Percentiles rank a stretch among this genome's conserved stretches.
These are phyloP conservation scores for Achroia grisella DNA, from an alignment of 1,140 invertebrate species.

Conservation along the genomic window DNA sequence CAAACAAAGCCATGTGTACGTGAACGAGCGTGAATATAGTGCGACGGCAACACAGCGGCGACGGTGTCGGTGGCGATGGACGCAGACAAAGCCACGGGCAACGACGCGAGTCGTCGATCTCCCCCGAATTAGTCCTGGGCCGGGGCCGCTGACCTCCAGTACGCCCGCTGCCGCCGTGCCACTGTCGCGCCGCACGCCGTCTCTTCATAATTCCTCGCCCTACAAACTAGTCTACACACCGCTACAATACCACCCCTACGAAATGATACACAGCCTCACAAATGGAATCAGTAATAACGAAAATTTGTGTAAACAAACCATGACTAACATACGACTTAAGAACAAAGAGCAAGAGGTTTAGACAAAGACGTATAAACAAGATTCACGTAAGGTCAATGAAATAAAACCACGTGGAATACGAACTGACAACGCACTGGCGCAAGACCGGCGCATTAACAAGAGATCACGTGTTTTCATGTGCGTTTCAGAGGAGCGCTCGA, in stretches of 20 bases:
- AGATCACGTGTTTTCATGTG: conserved; percentile 16
- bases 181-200: conserved; percentile 28
- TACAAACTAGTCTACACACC: conserved; percentile 12
- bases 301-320: conserved; percentile 13
- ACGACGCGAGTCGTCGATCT: conserved; percentile 62
- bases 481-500: conserved; percentile 18
- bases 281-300: background rate
- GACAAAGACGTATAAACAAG: conserved; percentile 24
- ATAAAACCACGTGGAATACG: conserved; percentile 28
- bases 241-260: conserved; percentile 3
- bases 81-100: conserved; percentile 57
- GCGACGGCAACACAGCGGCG: conserved; percentile 5
- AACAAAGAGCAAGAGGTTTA: conserved; percentile 4
- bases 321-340: conserved; percentile 11
- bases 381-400: conserved; percentile 30
- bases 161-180: conserved; percentile 16
- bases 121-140: conserved; percentile 69
- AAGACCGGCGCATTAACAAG: conserved; percentile 16
- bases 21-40: background rate
- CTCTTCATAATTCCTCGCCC: conserved; percentile 19
- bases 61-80: conserved; percentile 33
- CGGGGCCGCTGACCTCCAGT: conserved; percentile 55
- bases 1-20: conserved; percentile 28
- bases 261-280: background rate
- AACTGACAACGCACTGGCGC: conserved; percentile 1